Conservation (phyloP, 1,140 invertebrate genomes). For the Amyelois transitella region DNA sequence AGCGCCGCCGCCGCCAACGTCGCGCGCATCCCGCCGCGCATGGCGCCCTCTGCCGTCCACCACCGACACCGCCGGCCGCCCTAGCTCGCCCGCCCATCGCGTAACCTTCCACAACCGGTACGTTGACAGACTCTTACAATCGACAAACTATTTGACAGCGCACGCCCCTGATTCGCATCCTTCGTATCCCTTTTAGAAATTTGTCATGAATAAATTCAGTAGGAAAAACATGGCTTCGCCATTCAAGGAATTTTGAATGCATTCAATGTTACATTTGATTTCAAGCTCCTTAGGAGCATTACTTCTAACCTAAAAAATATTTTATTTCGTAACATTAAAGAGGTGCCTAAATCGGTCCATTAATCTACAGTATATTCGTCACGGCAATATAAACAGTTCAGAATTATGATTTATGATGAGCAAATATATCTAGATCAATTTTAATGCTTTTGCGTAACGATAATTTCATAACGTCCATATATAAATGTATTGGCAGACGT, state of each 20-base stretch:
- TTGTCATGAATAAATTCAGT: too few species aligned
- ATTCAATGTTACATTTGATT: too few species aligned
- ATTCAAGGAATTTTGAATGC: too few species aligned
- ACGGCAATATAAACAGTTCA: conserved; percentile 12
- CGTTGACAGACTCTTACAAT: conserved; percentile 44
- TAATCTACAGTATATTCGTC: background rate
- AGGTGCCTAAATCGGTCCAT: too few species aligned
- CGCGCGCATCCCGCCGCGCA: conserved; percentile 48
- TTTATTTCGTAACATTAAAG: too few species aligned
- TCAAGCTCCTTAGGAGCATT: too few species aligned
- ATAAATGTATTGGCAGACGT: conserved; percentile 40
- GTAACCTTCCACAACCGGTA: conserved; percentile 62
- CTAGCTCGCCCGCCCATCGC: conserved; percentile 29
- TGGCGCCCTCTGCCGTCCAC: conserved; percentile 36
- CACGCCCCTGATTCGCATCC: conserved; percentile 8
- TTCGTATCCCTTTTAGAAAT: too few species aligned
- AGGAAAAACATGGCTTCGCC: too few species aligned
- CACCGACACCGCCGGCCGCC: conserved; percentile 18
- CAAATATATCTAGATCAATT: conserved; percentile 28
- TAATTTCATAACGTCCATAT: conserved; percentile 41
- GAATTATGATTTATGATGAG: conserved; percentile 26
- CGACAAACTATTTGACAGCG: conserved; percentile 33
- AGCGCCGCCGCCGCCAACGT: conserved; percentile 49
- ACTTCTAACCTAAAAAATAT: too few species aligned
- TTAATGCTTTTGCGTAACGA: conserved; percentile 45